phyloP scores from a whole-genome alignment of 2,888 invertebrate species.

The Apamea crenata region DNA sequence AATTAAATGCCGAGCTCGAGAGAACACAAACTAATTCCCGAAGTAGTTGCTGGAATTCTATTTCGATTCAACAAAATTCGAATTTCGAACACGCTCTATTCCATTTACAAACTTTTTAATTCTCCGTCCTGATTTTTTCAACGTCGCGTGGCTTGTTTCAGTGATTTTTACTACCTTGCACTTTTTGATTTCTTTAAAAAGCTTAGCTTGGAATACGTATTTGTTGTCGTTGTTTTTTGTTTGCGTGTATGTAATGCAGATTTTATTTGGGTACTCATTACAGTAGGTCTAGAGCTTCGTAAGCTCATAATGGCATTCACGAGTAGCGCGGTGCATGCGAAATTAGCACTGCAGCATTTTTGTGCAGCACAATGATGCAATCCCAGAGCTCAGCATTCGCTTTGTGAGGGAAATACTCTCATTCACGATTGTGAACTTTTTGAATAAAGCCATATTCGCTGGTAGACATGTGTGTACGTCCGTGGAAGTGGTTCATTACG shows the following conservation, averaged over 20 bases:
- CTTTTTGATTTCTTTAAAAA: slow-evolving; percentile 51
- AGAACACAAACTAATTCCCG: slow-evolving; percentile 70
- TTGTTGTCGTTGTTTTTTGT: slow-evolving; percentile 9
- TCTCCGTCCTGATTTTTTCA: slow-evolving; percentile 54
- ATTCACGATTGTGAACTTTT: slow-evolving; percentile 83
- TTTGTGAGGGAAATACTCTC: slow-evolving; percentile 82
- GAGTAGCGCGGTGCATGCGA: slow-evolving; percentile 80
- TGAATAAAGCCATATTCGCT: slow-evolving; percentile 83
- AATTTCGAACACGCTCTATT: slow-evolving; percentile 69
- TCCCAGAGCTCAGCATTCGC: slow-evolving; percentile 78
- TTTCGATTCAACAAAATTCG: slow-evolving; percentile 70
- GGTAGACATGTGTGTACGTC: slow-evolving; percentile 70
- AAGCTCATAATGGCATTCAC: slow-evolving; percentile 82
- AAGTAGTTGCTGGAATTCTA: slow-evolving; percentile 65
- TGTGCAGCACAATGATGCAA: slow-evolving; percentile 87
- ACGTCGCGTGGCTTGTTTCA: slow-evolving; percentile 36
- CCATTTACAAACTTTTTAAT: slow-evolving; percentile 70
- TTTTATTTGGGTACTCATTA: slow-evolving; percentile 70
- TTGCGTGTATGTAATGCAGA: slow-evolving; percentile 28
- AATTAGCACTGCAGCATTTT: slow-evolving; percentile 87
- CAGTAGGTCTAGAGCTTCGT: slow-evolving; percentile 71
- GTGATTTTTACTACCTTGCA: slow-evolving; percentile 40
- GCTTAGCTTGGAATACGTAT: slow-evolving; percentile 1
- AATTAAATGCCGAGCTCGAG: slow-evolving; percentile 59
- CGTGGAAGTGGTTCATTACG: slow-evolving; percentile 79